Evolutionary conservation across 1,140 invertebrate species (phyloP), one percentile per base, ranked within the genome.

Genomic region (Trialeurodes vaporariorum): DNA sequence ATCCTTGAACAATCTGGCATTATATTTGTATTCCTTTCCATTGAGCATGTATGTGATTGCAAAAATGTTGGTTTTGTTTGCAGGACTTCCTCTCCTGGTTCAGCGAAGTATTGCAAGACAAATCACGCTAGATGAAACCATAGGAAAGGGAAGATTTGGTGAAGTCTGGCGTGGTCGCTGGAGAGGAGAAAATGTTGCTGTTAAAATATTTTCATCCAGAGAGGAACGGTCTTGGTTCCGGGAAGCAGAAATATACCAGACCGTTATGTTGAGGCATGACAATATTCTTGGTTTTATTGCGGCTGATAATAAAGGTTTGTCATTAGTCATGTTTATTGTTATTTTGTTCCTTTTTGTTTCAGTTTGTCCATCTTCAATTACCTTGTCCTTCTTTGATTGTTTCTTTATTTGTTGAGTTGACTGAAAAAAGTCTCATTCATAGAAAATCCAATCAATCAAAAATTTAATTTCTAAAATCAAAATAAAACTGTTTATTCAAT

Each of bases 261-360:
- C 89, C 26, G 84, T 89, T n/a, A 81, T 92, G 72, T 76, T 94
- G 0, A 83, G 92, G 1, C 93, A 96, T 76, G 91, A 94, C 73
- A 94, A 94, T 77, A 92, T 96, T 69, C 82, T 96, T 1, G 91
- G 92, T n/a, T 96, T 93, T 75, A 90, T 94, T 71, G 92, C 91
- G 12, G 91, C 92, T 27, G 94, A 96, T 70, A 75, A 75, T 67
- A 75, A 75, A 72, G 74, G 74, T 75, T 60, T n/a, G 23, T 58
- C n/a, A 58, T 58, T n/a, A 13, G 12, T 58, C 49, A 58, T n/a
- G 12, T 12, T n/a, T n/a, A n/a, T n/a, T n/a, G n/a, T n/a, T n/a
- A n/a, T n/a, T n/a, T n/a, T 12, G 26, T 61, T 61, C 60, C 1
- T 25, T 65, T 2, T 11, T 58, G 1, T 49, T 2, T 65, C 9